These are phyloP conservation scores for Pteromalus puparum DNA, from an alignment of 1,140 invertebrate genomes.

Conservation along the genomic window DNA sequence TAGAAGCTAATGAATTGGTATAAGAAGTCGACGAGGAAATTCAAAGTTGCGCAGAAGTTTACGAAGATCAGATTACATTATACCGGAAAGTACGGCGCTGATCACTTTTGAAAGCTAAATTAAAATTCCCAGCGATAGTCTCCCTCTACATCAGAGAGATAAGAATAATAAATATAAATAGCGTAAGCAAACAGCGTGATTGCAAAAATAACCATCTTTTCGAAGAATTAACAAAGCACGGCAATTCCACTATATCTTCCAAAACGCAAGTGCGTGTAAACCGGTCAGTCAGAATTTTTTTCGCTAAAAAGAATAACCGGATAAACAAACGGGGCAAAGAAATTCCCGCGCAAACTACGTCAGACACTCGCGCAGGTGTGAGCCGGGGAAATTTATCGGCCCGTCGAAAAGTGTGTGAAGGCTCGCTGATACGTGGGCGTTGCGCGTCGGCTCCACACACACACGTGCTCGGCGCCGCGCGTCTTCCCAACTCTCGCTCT, in stretches of 20 bases:
- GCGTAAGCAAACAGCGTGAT: too few species aligned
- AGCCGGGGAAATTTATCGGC: constrained; percentile 4
- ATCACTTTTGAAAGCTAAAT: too few species aligned
- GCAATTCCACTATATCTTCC: too few species aligned
- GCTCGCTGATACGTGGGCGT: neutral
- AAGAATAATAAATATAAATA: too few species aligned
- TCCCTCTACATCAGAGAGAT: too few species aligned
- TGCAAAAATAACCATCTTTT: too few species aligned
- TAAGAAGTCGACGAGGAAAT: neutral
- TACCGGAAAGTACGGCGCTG: too few species aligned
- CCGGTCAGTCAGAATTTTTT: neutral
- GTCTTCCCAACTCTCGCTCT: neutral
- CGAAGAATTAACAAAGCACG: too few species aligned
- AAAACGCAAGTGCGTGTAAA: too few species aligned
- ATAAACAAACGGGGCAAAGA: neutral
- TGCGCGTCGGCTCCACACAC: neutral
- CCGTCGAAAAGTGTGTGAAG: neutral
- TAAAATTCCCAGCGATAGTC: too few species aligned
- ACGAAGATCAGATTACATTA: too few species aligned
- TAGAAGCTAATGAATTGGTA: neutral
- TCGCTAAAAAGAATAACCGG: neutral
- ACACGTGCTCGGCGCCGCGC: neutral
- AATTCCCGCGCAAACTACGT: neutral
- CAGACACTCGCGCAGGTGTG: neutral
- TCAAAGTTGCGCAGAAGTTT: neutral